Conservation (phyloP, 2,888 invertebrate genomes). For the Cremastinae sp. region DNA sequence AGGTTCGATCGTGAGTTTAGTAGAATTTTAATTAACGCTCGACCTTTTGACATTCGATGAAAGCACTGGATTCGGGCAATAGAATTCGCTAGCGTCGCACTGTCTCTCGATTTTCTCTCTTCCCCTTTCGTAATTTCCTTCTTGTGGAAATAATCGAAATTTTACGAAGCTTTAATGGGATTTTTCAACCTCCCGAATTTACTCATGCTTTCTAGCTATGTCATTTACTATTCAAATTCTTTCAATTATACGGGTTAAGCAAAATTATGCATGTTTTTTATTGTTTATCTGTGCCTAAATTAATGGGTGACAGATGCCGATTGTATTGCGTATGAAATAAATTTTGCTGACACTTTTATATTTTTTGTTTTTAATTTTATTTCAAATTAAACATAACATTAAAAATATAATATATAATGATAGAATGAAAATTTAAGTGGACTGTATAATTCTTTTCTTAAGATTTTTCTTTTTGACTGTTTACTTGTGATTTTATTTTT, state of each 20-base stretch:
- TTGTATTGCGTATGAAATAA: too few relatives aligned
- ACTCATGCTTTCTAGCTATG: slow-evolving; percentile 14
- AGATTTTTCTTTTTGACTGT: too few relatives aligned
- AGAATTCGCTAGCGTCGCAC: slow-evolving; percentile 24
- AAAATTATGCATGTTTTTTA: slow-evolving; percentile 1
- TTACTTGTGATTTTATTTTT: too few relatives aligned
- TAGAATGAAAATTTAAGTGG: too few relatives aligned
- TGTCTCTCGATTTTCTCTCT: slow-evolving; percentile 8
- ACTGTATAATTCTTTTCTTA: too few relatives aligned
- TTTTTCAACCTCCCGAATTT: slow-evolving; percentile 38
- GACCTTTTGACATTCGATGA: slow-evolving; percentile 31
- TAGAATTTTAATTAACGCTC: slow-evolving; percentile 49
- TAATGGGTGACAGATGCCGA: slow-evolving; percentile 2
- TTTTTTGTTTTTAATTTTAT: too few relatives aligned
- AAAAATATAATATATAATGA: too few relatives aligned
- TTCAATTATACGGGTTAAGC: slow-evolving; percentile 9
- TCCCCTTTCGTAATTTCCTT: background rate
- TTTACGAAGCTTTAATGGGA: slow-evolving; percentile 32
- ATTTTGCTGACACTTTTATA: too few relatives aligned
- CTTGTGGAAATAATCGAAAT: slow-evolving; percentile 27
- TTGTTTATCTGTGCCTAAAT: too few relatives aligned
- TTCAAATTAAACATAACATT: too few relatives aligned
- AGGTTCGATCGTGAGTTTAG: slow-evolving; percentile 37
- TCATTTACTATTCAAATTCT: slow-evolving; percentile 20
- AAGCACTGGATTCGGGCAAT: slow-evolving; percentile 26